These are phyloP conservation scores for Polydrusus cervinus DNA, from an alignment of 2,888 invertebrate genomes.

Conservation along the genomic window DNA sequence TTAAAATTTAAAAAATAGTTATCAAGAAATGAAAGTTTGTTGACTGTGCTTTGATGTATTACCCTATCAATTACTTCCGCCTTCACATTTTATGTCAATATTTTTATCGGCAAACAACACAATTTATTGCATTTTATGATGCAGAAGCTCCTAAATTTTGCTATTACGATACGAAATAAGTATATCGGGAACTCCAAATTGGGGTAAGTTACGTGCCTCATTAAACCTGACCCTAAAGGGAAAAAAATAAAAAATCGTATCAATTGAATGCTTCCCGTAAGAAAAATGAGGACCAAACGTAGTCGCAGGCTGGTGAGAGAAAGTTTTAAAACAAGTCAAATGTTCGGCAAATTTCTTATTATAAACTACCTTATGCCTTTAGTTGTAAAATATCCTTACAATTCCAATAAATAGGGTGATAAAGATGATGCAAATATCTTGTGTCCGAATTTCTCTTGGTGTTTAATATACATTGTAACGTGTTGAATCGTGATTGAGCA, in stretches of 20 bases:
- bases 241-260: too few relatives aligned
- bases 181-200: neutral
- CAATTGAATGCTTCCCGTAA: too few relatives aligned
- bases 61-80: conserved; percentile 2
- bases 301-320: too few relatives aligned
- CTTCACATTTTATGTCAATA: neutral
- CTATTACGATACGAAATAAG: too few relatives aligned
- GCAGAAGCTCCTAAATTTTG: neutral
- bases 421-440: conserved; percentile 43
- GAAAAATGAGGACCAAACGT: too few relatives aligned
- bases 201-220: too few relatives aligned
- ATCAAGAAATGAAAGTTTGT: neutral
- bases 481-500: conserved; percentile 62
- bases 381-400: conserved; percentile 43
- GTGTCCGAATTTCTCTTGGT: conserved; percentile 47
- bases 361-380: conserved; percentile 29
- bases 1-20: too few relatives aligned
- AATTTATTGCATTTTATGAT: conserved; percentile 14
- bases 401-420: conserved; percentile 46
- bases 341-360: too few relatives aligned
- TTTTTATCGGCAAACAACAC: neutral
- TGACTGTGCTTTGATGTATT: neutral
- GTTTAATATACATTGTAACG: conserved; percentile 56
- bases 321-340: too few relatives aligned
- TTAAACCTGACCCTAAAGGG: too few relatives aligned